A percentile compares a stretch with the other conserved stretches of the same genome.
Evolutionary conservation across 2,797 vertebrate genomes (phyloP).

Genomic region (Stomatorhinus walkeri): DNA sequence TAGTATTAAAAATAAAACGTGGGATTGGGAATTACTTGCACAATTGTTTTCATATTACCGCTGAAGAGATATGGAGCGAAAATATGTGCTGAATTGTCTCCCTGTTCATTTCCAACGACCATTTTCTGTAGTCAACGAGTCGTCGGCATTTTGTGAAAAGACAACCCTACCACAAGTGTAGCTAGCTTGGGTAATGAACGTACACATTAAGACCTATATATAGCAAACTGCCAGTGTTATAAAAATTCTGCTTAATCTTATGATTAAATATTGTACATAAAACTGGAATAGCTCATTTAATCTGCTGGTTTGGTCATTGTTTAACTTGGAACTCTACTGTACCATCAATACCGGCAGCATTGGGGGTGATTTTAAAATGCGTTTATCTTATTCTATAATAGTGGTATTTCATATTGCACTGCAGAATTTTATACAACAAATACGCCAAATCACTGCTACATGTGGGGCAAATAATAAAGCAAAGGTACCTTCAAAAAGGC

Average conservation of each 20-base stretch:
- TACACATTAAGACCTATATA: background rate
- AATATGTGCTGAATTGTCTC: background rate
- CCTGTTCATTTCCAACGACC: background rate
- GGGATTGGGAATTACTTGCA: background rate
- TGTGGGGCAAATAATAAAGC: background rate
- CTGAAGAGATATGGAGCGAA: background rate
- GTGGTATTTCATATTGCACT: background rate
- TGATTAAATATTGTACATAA: background rate
- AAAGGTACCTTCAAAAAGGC: background rate
- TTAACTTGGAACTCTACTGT: background rate
- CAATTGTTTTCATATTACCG: background rate
- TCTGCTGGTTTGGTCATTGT: background rate
- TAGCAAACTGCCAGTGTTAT: background rate
- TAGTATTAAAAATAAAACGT: background rate
- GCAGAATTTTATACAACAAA: background rate
- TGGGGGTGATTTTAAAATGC: background rate
- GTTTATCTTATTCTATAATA: background rate
- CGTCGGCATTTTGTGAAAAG: constrained; percentile 3
- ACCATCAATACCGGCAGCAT: background rate
- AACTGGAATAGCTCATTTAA: background rate
- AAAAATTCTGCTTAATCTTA: background rate
- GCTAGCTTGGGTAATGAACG: background rate
- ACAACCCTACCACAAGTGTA: background rate
- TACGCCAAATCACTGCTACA: background rate
- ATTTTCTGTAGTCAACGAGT: background rate